A percentile compares a stretch with the other conserved stretches of the same genome.
Conservation (phyloP, 2,888 invertebrate genomes). For the Meloe dianella region DNA sequence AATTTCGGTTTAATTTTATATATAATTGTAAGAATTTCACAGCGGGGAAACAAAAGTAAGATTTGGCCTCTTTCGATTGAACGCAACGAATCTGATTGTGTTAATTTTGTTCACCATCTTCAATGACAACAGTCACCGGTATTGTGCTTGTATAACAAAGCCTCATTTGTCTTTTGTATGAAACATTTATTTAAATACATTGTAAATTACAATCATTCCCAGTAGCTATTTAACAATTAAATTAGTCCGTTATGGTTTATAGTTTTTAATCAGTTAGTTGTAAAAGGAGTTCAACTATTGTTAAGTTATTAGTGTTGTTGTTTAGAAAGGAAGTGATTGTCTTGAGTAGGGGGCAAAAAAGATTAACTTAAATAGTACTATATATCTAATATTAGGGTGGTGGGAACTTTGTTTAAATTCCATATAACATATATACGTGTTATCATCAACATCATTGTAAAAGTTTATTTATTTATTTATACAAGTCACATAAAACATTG, state of each 20-base stretch:
- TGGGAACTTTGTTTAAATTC: not conserved
- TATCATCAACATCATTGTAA: not conserved
- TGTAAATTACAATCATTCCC: constrained; percentile 14
- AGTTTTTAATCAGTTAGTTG: not conserved
- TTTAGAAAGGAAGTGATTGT: constrained; percentile 2
- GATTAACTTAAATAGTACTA: not conserved
- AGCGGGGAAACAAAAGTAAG: no score
- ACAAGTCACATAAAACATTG: constrained; percentile 9
- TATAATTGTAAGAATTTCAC: no score
- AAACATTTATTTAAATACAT: constrained; percentile 1
- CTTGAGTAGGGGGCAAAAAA: not conserved
- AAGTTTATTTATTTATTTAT: constrained; percentile 4
- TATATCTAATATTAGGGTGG: no score
- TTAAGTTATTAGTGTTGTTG: not conserved
- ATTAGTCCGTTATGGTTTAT: constrained; percentile 4
- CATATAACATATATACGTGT: not conserved
- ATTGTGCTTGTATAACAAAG: not conserved
- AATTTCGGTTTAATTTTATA: no score
- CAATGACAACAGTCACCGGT: not conserved
- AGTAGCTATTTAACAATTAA: constrained; percentile 17
- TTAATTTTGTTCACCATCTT: not conserved
- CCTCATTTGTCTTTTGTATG: not conserved
- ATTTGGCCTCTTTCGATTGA: no score
- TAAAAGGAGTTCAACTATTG: not conserved
- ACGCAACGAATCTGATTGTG: no score